Conservation (phyloP, 1,140 invertebrate species). For the Zaprionus kolodkinae region DNA sequence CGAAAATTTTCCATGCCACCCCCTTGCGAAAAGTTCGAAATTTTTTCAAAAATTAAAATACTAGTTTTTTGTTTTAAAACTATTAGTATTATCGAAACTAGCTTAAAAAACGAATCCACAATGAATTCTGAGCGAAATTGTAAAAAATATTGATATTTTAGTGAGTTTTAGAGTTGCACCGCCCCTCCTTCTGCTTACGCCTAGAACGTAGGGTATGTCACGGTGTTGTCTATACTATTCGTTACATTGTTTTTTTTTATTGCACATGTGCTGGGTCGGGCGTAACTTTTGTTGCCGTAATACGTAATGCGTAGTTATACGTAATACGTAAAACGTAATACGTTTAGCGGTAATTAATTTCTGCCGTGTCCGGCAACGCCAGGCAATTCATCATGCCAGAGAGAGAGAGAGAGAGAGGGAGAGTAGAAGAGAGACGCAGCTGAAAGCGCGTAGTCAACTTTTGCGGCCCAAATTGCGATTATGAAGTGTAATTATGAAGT, state of each 20-base stretch:
- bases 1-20: too few species aligned
- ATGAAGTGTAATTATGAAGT: conserved; percentile 40
- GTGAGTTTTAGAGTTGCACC: too few species aligned
- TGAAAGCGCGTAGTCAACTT: conserved; percentile 51
- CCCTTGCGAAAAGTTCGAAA: too few species aligned
- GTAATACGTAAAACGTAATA: conserved; percentile 36
- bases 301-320: conserved; percentile 2
- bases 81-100: too few species aligned
- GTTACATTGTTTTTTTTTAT: background rate
- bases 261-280: background rate
- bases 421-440: conserved; percentile 23
- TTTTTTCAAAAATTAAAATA: too few species aligned
- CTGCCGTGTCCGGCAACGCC: conserved; percentile 18
- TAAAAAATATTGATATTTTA: too few species aligned
- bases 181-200: too few species aligned
- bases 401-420: background rate
- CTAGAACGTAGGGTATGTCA: too few species aligned
- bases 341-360: conserved; percentile 58
- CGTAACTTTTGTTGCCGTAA: background rate
- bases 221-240: too few species aligned
- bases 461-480: conserved; percentile 51
- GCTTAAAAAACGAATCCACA: too few species aligned
- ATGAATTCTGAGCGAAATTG: too few species aligned
- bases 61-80: too few species aligned
- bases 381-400: conserved; percentile 58